Evolutionary conservation across 37 sponge, comb jelly and placozoan species (phyloP), one percentile per base, ranked within the genome.

Genomic region (Hormiphora californensis): DNA sequence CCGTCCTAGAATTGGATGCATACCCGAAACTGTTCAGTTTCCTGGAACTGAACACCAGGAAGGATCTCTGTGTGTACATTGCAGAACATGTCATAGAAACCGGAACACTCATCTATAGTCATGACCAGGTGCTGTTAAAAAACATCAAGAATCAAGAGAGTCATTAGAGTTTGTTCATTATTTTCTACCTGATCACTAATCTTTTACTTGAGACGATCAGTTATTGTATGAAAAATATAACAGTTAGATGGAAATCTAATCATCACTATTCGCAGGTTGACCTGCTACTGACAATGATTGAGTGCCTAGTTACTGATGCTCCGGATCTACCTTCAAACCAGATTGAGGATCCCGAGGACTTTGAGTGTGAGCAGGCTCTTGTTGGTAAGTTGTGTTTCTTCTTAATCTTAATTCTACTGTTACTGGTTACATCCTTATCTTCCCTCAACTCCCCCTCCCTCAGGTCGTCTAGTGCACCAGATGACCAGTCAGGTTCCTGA

Each of bases 291-390:
- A 63, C 87, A 38, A 87, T 96, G 54, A 87, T 96, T 30, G 59
- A 86, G 54, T 92, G 94, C 12, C 91, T 96, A 11, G 54, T 96
- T 28, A 63, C 57, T 17, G 93, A 96, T 43, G 93, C 94, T 81
- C 46, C 89, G 21, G 96, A 95, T 88, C 92, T 94, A 54, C 89
- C 92, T 0, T n/a, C n/a, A n/a, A 54, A 86, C 28, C 90, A 90
- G 59, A 54, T 32, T 40, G 92, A 90, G 38, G 95, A 98, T 41
- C 92, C 92, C 5, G 99, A 98, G 40, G 93, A 93, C 69, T 98
- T 98, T 89, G 87, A 59, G 15, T 90, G 91, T 63, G 95, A 98
- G 40, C 99, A 98, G 86, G 87, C 85, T 86, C 37, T 95, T 57
- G 89, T 98, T 87, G 99, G 91, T 25, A 7, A 65, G 67, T 65